phyloP scores from a whole-genome alignment of 2,797 vertebrate species.

The Mastacembelus armatus region DNA sequence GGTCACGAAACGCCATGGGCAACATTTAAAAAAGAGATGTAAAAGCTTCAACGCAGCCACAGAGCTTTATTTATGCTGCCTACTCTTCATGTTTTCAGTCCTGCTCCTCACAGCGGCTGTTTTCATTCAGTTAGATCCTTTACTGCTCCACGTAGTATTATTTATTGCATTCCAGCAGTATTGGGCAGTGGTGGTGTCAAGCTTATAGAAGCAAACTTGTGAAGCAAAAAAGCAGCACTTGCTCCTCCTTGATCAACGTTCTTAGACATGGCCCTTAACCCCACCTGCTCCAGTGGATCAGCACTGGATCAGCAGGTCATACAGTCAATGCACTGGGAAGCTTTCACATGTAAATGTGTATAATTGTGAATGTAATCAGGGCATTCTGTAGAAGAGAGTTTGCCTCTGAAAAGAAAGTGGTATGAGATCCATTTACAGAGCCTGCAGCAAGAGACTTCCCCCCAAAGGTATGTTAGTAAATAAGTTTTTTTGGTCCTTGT shows the following conservation, averaged over 20 bases:
- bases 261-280: not conserved
- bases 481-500: not conserved
- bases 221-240: not conserved
- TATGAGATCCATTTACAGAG: too few relatives aligned
- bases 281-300: too few relatives aligned
- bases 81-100: constrained; percentile 10
- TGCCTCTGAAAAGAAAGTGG: too few relatives aligned
- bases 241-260: not conserved
- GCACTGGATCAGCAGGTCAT: too few relatives aligned
- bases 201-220: not conserved
- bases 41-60: constrained; percentile 9
- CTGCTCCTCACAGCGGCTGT: constrained; percentile 18
- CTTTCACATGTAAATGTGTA: too few relatives aligned
- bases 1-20: constrained; percentile 14
- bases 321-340: not conserved
- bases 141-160: constrained; percentile 13
- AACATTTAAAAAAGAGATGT: constrained; percentile 1
- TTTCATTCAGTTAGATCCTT: constrained; percentile 21
- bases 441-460: too few relatives aligned
- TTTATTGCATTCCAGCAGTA: constrained; percentile 21
- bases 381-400: too few relatives aligned
- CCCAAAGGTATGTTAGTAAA: too few relatives aligned
- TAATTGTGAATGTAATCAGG: too few relatives aligned
- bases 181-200: not conserved
- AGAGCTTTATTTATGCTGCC: constrained; percentile 40